Percentiles rank a stretch among this genome's conserved stretches.
Conservation (phyloP, 2,888 invertebrate genomes). For the Tupiocoris notatus region DNA sequence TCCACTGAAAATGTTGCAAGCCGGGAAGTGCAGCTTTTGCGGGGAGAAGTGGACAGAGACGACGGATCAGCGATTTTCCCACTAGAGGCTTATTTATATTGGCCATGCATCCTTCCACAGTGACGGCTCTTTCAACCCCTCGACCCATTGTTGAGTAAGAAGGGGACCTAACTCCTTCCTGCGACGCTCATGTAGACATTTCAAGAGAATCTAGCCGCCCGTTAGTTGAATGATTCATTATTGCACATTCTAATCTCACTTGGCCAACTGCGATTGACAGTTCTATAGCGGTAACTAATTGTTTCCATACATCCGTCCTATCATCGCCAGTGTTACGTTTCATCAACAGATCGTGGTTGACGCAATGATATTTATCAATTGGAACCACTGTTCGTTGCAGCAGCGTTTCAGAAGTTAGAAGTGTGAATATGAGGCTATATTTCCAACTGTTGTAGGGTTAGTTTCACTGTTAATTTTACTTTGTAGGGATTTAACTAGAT, state of each 20-base stretch:
- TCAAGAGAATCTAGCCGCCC: neutral
- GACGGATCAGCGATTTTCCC: constrained; percentile 25
- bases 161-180: neutral
- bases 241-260: constrained; percentile 4
- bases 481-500: too few relatives aligned
- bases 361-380: neutral
- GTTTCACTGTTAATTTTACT: too few relatives aligned
- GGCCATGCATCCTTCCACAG: constrained; percentile 21
- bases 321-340: neutral
- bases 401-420: too few relatives aligned
- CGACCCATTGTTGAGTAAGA: neutral
- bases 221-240: constrained; percentile 6
- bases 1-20: constrained; percentile 4
- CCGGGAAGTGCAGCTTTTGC: neutral
- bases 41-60: neutral
- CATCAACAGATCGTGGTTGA: neutral
- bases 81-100: constrained; percentile 30
- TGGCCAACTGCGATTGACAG: constrained; percentile 21
- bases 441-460: too few relatives aligned
- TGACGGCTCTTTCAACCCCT: neutral
- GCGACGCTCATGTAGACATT: too few relatives aligned
- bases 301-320: neutral
- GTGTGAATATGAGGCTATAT: too few relatives aligned
- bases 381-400: neutral
- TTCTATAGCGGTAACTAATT: constrained; percentile 12